Conservation (phyloP, 2,797 vertebrate genomes). For the Telmatherina bonti region DNA sequence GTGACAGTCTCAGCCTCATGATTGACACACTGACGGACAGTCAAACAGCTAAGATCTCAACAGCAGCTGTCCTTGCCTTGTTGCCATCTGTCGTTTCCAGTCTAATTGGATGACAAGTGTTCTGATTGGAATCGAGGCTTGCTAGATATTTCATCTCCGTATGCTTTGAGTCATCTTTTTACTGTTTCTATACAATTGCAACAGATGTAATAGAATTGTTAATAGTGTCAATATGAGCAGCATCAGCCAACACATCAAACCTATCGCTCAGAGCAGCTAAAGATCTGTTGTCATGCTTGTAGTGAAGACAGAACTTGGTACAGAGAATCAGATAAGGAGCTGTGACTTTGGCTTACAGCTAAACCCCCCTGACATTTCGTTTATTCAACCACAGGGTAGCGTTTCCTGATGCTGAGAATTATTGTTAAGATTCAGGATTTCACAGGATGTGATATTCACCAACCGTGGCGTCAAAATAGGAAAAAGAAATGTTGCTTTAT, state of each 20-base stretch:
- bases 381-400: slow-evolving; percentile 64
- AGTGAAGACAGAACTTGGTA: slow-evolving; percentile 53
- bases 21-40: slow-evolving; percentile 71
- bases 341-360: slow-evolving; percentile 63
- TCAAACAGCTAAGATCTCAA: slow-evolving; percentile 59
- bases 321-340: slow-evolving; percentile 66
- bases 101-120: slow-evolving; percentile 69
- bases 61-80: slow-evolving; percentile 69
- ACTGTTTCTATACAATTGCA: slow-evolving; percentile 12
- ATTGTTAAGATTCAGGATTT: slow-evolving; percentile 53
- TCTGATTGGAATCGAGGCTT: slow-evolving; percentile 37
- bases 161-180: slow-evolving; percentile 52
- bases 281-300: slow-evolving; percentile 52
- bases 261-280: slow-evolving; percentile 32
- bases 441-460: slow-evolving; percentile 51
- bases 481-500: slow-evolving; percentile 4
- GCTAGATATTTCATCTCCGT: slow-evolving; percentile 55
- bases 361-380: slow-evolving; percentile 80
- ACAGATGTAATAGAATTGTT: slow-evolving; percentile 24
- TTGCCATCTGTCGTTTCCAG: slow-evolving; percentile 68
- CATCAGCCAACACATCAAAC: slow-evolving; percentile 36
- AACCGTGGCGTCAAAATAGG: slow-evolving; percentile 7
- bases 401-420: slow-evolving; percentile 63
- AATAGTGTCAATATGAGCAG: not conserved
- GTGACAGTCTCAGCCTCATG: slow-evolving; percentile 58